Percentiles rank a stretch among this genome's conserved stretches.
These are phyloP conservation scores for Mythimna albipuncta DNA, from an alignment of 2,888 invertebrate species.

Conservation along the genomic window DNA sequence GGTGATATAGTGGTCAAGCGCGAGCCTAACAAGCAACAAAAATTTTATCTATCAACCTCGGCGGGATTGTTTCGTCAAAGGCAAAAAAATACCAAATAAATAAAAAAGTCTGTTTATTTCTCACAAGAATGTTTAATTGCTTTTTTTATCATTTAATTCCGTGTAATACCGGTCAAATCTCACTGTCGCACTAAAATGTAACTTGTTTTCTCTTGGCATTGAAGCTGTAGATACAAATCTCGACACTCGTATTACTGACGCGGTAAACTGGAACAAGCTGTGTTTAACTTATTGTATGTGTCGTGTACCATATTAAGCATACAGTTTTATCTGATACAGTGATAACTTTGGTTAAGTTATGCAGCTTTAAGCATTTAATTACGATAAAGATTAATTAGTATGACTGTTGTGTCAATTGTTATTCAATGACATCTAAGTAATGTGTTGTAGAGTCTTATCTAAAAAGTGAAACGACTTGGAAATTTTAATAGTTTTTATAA, in stretches of 20 bases:
- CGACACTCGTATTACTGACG: conserved; percentile 52
- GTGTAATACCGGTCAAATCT: conserved; percentile 46
- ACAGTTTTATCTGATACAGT: conserved; percentile 17
- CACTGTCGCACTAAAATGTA: conserved; percentile 34
- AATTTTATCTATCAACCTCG: background rate
- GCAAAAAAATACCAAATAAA: background rate
- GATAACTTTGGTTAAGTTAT: background rate
- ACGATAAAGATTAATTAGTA: background rate
- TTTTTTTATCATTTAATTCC: conserved; percentile 16
- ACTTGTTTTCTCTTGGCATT: conserved; percentile 51
- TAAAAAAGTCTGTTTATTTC: conserved; percentile 6
- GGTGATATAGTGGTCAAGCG: too few relatives aligned
- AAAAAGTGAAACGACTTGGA: too few relatives aligned
- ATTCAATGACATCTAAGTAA: background rate
- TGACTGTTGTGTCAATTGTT: background rate
- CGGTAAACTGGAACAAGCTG: conserved; percentile 47
- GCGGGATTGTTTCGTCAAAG: background rate
- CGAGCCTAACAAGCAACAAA: too few relatives aligned
- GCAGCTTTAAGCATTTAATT: background rate
- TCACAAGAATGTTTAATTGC: conserved; percentile 13
- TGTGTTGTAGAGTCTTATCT: background rate
- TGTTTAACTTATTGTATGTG: conserved; percentile 21
- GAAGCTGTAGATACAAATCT: conserved; percentile 48
- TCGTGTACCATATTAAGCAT: conserved; percentile 12
- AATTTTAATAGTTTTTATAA: too few relatives aligned